Conservation (phyloP, 2,888 invertebrate species). For the Portevinia maculata region DNA sequence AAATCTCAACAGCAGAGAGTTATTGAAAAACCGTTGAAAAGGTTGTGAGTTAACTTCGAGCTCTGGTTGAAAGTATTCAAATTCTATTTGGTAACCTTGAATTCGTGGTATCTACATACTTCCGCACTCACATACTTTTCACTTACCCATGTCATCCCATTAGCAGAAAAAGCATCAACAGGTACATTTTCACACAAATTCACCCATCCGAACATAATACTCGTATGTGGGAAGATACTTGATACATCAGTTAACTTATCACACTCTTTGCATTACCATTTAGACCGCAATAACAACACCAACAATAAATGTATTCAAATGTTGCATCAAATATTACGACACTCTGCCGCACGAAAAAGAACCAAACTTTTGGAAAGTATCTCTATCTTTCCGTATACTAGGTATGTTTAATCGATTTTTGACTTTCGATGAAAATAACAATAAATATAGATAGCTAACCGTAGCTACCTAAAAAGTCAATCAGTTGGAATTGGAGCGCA, state of each 20-base stretch:
- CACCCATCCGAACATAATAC: conserved; percentile 56
- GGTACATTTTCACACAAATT: conserved; percentile 36
- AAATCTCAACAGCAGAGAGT: too few species aligned
- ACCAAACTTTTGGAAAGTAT: conserved; percentile 47
- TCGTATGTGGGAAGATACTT: too few species aligned
- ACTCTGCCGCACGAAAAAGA: conserved; percentile 33
- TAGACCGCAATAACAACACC: conserved; percentile 27
- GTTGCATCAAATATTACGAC: conserved; percentile 31
- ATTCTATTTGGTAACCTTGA: too few species aligned
- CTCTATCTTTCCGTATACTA: conserved; percentile 33
- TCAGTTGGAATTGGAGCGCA: conserved; percentile 54
- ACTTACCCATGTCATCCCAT: background rate
- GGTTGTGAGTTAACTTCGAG: too few species aligned
- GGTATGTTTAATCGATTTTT: conserved; percentile 43
- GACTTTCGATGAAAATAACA: conserved; percentile 44
- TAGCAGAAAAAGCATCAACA: conserved; percentile 24
- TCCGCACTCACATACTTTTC: too few species aligned
- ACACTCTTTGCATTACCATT: conserved; percentile 14
- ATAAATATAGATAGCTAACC: conserved; percentile 8
- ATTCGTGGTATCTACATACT: too few species aligned
- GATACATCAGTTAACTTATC: conserved; percentile 29
- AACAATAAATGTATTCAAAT: conserved; percentile 20
- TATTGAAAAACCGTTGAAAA: too few species aligned
- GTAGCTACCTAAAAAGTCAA: conserved; percentile 25
- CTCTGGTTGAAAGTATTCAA: too few species aligned